phyloP scores from a whole-genome alignment of 2,113 vertebrate species.

The Silurus asotus region DNA sequence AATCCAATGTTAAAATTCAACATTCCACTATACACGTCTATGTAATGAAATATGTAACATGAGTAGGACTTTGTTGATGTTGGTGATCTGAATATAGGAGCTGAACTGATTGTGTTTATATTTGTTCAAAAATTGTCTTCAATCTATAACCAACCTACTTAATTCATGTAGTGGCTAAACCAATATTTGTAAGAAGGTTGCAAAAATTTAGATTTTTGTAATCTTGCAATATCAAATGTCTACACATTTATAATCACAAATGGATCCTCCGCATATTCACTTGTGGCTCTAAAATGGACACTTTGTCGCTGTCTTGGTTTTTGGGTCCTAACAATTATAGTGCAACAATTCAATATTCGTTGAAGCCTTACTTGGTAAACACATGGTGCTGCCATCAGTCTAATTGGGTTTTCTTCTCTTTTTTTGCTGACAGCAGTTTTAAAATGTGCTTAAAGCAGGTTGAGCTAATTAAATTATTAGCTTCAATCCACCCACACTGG shows the following conservation, averaged over 20 bases:
- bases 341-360: constrained; percentile 22
- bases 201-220: neutral
- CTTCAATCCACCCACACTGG: constrained; percentile 42
- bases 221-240: neutral
- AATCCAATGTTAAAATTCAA: constrained; percentile 50
- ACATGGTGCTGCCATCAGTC: constrained; percentile 37
- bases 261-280: neutral
- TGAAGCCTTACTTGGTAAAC: constrained; percentile 34
- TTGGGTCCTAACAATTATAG: neutral
- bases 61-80: neutral
- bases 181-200: neutral
- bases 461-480: constrained; percentile 56
- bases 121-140: neutral
- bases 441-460: constrained; percentile 47
- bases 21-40: neutral
- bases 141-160: neutral
- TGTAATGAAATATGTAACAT: constrained; percentile 30
- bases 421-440: constrained; percentile 43
- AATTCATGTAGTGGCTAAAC: neutral
- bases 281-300: neutral
- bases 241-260: neutral
- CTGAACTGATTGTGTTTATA: neutral
- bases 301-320: neutral
- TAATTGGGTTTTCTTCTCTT: constrained; percentile 44
- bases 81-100: neutral